Evolutionary conservation across 2,888 invertebrate species (phyloP).

Genomic region (Margaritifera margaritifera): DNA sequence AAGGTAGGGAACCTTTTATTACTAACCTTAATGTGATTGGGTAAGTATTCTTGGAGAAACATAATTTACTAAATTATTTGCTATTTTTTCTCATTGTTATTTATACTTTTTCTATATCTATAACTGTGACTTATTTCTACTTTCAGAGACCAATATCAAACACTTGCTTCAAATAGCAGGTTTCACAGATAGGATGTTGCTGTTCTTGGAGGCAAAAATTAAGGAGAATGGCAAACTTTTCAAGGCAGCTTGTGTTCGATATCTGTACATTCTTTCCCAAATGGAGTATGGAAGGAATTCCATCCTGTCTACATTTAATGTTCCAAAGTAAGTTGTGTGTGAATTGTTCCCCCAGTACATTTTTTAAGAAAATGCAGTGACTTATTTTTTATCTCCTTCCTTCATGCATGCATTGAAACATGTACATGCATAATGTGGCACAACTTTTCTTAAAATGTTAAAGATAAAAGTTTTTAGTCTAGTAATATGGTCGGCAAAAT

Average conservation of each 20-base stretch:
- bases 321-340: slow-evolving; percentile 42
- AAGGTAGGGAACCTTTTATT: no score
- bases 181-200: slow-evolving; percentile 43
- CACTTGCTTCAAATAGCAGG: slow-evolving; percentile 39
- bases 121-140: neutral
- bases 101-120: neutral
- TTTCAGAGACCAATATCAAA: slow-evolving; percentile 50
- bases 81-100: no score
- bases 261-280: slow-evolving; percentile 56
- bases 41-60: no score
- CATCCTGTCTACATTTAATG: slow-evolving; percentile 51
- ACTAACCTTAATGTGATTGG: no score
- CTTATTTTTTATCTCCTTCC: neutral
- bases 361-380: neutral
- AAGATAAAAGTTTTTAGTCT: no score
- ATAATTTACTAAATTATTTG: no score
- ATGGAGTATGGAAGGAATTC: slow-evolving; percentile 47
- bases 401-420: no score
- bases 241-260: slow-evolving; percentile 45
- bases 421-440: no score
- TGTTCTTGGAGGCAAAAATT: slow-evolving; percentile 51
- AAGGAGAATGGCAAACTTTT: slow-evolving; percentile 52
- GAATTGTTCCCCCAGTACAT: neutral
- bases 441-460: no score
- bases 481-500: no score